Conservation (phyloP, 2,113 vertebrate species). For the Cebus imitator region DNA sequence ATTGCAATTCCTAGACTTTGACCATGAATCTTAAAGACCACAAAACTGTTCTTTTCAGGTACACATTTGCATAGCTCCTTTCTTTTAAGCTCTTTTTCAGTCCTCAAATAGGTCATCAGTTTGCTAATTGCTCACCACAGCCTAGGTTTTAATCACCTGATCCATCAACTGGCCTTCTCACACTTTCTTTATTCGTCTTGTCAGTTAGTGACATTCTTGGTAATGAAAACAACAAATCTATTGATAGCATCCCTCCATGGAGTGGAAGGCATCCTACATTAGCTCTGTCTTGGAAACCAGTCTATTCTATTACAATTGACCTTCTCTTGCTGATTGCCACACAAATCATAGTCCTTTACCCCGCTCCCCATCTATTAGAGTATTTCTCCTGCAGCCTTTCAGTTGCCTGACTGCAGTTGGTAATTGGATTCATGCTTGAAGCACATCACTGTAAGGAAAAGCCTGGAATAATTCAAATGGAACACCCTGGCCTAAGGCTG, state of each 20-base stretch:
- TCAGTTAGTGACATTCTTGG: slow-evolving; percentile 80
- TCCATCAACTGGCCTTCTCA: slow-evolving; percentile 78
- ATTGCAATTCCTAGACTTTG: background rate
- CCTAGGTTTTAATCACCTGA: slow-evolving; percentile 82
- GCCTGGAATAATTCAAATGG: slow-evolving; percentile 83
- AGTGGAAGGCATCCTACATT: slow-evolving; percentile 79
- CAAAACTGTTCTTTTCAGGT: slow-evolving; percentile 41
- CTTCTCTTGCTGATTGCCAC: slow-evolving; percentile 85
- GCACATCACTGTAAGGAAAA: slow-evolving; percentile 76
- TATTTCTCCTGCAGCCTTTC: slow-evolving; percentile 81
- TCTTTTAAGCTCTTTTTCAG: slow-evolving; percentile 16
- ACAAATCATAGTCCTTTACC: slow-evolving; percentile 84
- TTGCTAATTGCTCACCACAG: slow-evolving; percentile 78
- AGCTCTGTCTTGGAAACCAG: slow-evolving; percentile 83
- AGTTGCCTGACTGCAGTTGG: slow-evolving; percentile 83
- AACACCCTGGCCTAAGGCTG: slow-evolving; percentile 82
- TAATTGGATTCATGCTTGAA: slow-evolving; percentile 88
- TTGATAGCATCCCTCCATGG: slow-evolving; percentile 80
- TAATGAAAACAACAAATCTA: slow-evolving; percentile 84
- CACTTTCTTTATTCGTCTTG: slow-evolving; percentile 77
- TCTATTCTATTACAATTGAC: slow-evolving; percentile 86
- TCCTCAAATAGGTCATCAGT: slow-evolving; percentile 65
- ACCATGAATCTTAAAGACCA: slow-evolving; percentile 51
- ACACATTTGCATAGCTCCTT: background rate
- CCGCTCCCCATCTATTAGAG: slow-evolving; percentile 73